Percentiles rank a stretch among this genome's conserved stretches.
Conservation (phyloP, 2,113 vertebrate species). For the Charadrius vociferus region DNA sequence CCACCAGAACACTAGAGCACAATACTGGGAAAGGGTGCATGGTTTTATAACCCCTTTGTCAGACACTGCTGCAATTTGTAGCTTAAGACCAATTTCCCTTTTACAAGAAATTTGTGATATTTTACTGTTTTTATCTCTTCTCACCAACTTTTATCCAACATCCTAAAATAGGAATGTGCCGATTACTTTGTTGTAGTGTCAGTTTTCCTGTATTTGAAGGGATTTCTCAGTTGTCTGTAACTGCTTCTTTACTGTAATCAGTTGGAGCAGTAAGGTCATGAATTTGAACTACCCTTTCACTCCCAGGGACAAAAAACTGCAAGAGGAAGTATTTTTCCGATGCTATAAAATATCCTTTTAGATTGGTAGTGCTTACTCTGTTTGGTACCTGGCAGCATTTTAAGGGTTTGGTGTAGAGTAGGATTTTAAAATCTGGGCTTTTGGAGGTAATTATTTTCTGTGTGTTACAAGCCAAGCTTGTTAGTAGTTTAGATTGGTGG, state of each 20-base stretch:
- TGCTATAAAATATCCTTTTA: background rate
- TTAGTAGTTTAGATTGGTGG: background rate
- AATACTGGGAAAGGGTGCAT: constrained; percentile 57
- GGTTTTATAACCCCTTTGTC: constrained; percentile 71
- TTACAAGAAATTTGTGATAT: background rate
- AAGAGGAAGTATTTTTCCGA: background rate
- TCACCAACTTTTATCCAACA: background rate
- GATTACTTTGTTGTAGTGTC: background rate
- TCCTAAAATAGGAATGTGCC: constrained; percentile 1
- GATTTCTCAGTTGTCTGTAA: constrained; percentile 13
- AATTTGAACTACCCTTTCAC: constrained; percentile 72
- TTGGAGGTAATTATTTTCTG: background rate
- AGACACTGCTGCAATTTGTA: constrained; percentile 54
- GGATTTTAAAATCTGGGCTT: background rate
- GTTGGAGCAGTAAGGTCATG: constrained; percentile 55
- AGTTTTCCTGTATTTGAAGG: constrained; percentile 9
- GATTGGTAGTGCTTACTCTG: background rate
- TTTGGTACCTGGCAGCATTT: background rate
- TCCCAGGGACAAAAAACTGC: constrained; percentile 24
- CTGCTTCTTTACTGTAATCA: constrained; percentile 35
- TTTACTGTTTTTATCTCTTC: background rate
- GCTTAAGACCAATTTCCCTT: constrained; percentile 24
- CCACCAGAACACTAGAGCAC: constrained; percentile 7
- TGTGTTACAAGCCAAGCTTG: background rate
- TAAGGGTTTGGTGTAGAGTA: background rate